Percentiles rank a stretch among this genome's conserved stretches.
Conservation (phyloP, 2,888 invertebrate species). For the Trissolcus brochymenae region DNA sequence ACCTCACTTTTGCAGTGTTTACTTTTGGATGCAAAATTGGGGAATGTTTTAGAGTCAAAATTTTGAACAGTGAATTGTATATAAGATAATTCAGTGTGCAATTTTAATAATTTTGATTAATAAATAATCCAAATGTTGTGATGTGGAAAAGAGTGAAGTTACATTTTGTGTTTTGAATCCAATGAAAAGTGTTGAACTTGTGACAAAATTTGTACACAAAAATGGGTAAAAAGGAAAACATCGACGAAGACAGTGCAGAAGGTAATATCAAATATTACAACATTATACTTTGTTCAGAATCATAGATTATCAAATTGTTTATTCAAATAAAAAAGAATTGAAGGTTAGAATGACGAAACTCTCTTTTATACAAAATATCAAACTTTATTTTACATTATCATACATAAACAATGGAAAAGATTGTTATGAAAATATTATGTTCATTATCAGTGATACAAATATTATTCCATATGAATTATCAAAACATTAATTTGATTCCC, state of each 20-base stretch:
- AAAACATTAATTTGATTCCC: neutral
- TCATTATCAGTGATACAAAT: no score
- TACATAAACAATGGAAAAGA: constrained; percentile 3
- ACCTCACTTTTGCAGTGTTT: neutral
- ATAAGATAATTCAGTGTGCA: neutral
- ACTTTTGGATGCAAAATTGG: neutral
- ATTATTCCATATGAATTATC: neutral
- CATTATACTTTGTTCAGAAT: neutral
- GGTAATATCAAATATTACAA: neutral
- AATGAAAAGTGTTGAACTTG: neutral
- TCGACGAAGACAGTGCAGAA: constrained; percentile 16
- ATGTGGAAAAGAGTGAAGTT: no score
- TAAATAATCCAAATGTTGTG: neutral
- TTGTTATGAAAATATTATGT: no score
- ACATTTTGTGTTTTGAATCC: no score
- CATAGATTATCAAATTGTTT: neutral
- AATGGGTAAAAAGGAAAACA: constrained; percentile 1
- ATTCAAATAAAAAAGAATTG: neutral
- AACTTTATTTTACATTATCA: constrained; percentile 7
- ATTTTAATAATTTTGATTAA: no score
- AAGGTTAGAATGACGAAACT: constrained; percentile 1
- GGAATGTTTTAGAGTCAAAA: neutral
- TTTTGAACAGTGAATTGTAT: neutral
- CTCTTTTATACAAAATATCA: constrained; percentile 16
- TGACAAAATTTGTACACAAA: neutral